phyloP scores from a whole-genome alignment of 2,888 invertebrate species.

The Diarsia mendica region DNA sequence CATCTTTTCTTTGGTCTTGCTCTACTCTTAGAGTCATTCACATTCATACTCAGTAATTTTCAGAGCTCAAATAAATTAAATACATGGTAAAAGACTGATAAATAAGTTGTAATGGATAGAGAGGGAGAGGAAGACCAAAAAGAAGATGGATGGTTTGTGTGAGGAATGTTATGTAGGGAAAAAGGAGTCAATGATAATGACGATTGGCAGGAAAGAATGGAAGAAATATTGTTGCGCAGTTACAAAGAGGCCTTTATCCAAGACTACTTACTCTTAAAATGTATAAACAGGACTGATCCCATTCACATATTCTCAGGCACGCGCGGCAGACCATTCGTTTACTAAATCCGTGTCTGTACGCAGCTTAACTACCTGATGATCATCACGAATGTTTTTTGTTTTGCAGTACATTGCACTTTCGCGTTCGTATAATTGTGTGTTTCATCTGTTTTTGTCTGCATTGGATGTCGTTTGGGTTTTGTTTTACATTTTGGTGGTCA shows the following conservation, averaged over 20 bases:
- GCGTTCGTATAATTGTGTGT: constrained; percentile 53
- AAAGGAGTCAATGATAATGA: too few species aligned
- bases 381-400: constrained; percentile 48
- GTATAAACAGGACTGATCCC: neutral
- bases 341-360: neutral
- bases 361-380: constrained; percentile 4
- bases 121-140: too few species aligned
- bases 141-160: too few species aligned
- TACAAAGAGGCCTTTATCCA: too few species aligned
- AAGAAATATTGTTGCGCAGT: neutral
- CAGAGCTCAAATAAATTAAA: neutral
- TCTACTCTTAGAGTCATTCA: too few species aligned
- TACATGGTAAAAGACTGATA: too few species aligned
- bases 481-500: neutral
- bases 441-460: constrained; percentile 28
- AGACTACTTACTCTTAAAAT: neutral
- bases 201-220: too few species aligned
- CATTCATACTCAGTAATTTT: too few species aligned
- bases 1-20: too few species aligned
- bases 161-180: too few species aligned
- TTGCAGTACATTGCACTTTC: constrained; percentile 60
- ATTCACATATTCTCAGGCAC: neutral
- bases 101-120: too few species aligned
- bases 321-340: neutral
- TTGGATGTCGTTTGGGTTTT: constrained; percentile 26